Conservation (phyloP, 2,888 invertebrate species). For the Bembecia ichneumoniformis region DNA sequence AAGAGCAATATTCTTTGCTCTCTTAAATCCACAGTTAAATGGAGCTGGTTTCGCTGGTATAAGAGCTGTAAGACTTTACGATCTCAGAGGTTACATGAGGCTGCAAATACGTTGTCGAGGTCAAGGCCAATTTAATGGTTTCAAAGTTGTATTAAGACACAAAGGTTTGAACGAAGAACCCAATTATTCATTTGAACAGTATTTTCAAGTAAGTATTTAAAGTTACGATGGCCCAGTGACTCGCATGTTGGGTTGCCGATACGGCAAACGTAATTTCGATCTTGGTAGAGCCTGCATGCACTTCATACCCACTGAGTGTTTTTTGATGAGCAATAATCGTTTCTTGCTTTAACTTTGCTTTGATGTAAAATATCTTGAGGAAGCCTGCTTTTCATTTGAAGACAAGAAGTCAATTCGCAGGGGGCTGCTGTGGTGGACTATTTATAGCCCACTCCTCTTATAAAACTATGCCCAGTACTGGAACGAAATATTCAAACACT, state of each 20-base stretch:
- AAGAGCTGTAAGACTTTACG: constrained; percentile 54
- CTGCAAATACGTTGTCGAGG: constrained; percentile 70
- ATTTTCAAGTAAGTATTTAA: constrained; percentile 47
- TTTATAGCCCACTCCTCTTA: too few relatives aligned
- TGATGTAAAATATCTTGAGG: too few relatives aligned
- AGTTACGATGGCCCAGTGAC: too few relatives aligned
- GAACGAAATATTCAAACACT: neutral
- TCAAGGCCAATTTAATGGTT: constrained; percentile 72
- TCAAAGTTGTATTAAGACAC: constrained; percentile 75
- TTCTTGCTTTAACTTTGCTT: too few relatives aligned
- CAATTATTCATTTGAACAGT: constrained; percentile 74
- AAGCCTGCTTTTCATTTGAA: too few relatives aligned
- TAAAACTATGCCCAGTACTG: neutral
- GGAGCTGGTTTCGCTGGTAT: constrained; percentile 79
- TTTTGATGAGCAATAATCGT: too few relatives aligned
- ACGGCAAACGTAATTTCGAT: too few relatives aligned
- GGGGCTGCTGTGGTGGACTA: too few relatives aligned
- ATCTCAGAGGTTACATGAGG: constrained; percentile 60
- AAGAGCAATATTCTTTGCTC: constrained; percentile 75
- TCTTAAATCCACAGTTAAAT: constrained; percentile 77
- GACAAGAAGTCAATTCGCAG: too few relatives aligned
- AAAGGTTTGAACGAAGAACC: constrained; percentile 69
- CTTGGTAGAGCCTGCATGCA: too few relatives aligned
- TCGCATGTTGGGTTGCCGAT: too few relatives aligned
- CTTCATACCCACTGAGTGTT: too few relatives aligned